Evolutionary conservation across 2,797 vertebrate genomes (phyloP).

Genomic region (Psittacula echo): DNA sequence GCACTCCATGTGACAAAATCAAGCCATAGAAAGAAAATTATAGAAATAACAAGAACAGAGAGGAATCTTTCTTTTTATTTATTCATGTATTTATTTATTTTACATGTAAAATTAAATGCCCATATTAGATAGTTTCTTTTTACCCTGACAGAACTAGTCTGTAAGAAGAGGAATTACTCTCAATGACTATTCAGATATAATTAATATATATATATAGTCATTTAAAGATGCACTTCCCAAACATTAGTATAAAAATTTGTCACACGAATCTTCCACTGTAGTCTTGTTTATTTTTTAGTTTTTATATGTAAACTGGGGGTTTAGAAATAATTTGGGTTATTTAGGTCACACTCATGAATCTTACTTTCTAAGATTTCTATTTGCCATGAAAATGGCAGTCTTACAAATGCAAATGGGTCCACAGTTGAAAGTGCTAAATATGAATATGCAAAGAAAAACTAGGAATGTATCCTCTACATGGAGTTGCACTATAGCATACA

Average conservation of each 20-base stretch:
- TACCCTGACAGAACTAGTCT: not conserved
- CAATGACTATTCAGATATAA: not conserved
- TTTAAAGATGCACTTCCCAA: not conserved
- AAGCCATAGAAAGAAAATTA: not conserved
- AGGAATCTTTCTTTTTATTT: not conserved
- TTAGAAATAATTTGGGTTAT: rapidly evolving
- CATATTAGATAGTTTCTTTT: not conserved
- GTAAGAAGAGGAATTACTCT: not conserved
- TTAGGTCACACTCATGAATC: not conserved
- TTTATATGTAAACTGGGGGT: not conserved
- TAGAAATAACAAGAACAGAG: not conserved
- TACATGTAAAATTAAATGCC: not conserved
- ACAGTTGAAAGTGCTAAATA: not conserved
- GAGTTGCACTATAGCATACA: rapidly evolving
- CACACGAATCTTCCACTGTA: not conserved
- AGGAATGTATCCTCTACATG: not conserved
- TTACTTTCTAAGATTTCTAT: not conserved
- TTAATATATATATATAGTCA: not conserved
- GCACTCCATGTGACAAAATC: not conserved
- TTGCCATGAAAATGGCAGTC: not conserved
- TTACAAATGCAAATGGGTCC: not conserved
- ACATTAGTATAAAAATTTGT: not conserved
- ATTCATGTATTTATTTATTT: not conserved
- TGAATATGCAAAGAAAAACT: not conserved
- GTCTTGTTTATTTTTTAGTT: not conserved